Conservation (phyloP, 2,113 vertebrate genomes). For the Pangasianodon hypophthalmus region DNA sequence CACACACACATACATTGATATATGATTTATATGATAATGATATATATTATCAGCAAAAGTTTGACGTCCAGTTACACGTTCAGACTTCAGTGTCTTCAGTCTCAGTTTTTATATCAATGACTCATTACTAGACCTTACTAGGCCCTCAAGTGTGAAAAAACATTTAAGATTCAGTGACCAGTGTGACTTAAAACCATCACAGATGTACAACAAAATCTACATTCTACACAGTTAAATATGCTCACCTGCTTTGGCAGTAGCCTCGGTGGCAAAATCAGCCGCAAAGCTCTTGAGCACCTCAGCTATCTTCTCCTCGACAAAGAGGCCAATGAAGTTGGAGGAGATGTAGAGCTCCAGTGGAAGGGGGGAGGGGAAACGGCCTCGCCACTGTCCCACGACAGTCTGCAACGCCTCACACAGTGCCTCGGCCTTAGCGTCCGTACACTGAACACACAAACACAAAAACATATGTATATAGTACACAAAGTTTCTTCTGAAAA, state of each 20-base stretch:
- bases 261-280: conserved; percentile 88
- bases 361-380: conserved; percentile 85
- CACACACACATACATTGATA: too few species aligned
- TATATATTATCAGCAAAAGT: too few species aligned
- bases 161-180: background rate
- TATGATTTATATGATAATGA: too few species aligned
- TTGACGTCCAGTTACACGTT: background rate
- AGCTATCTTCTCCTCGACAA: conserved; percentile 92
- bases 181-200: background rate
- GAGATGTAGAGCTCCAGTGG: conserved; percentile 94
- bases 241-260: conserved; percentile 86
- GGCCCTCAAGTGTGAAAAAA: background rate
- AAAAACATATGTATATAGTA: background rate
- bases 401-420: conserved; percentile 87
- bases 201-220: background rate
- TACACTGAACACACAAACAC: conserved; percentile 77
- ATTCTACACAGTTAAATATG: background rate
- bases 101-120: background rate
- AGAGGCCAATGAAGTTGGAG: conserved; percentile 95
- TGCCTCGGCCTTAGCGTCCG: conserved; percentile 90
- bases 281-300: conserved; percentile 94
- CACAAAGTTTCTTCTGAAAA: background rate
- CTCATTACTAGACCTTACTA: background rate
- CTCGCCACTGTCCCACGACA: conserved; percentile 86
- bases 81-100: background rate